Evolutionary conservation across 1,140 invertebrate genomes (phyloP).

Genomic region (Oreohelix idahoensis): DNA sequence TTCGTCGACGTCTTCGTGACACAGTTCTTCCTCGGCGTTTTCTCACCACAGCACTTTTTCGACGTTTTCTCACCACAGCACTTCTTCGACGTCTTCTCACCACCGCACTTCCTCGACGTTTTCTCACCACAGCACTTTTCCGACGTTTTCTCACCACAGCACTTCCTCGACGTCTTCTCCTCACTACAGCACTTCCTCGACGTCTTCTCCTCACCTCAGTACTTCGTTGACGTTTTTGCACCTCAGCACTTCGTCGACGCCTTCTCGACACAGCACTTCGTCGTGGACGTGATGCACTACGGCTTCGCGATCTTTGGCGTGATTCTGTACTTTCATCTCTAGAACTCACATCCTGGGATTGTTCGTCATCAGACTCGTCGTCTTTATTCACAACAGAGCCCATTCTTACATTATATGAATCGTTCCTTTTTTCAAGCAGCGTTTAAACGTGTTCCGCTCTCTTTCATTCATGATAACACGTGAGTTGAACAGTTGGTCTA

Average conservation of each 20-base stretch:
- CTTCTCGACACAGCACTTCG: neutral
- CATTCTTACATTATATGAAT: too few species aligned
- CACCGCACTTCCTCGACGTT: neutral
- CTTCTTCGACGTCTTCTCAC: neutral
- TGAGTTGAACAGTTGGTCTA: too few species aligned
- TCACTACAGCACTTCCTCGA: neutral
- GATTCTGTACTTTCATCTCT: neutral
- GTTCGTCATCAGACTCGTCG: neutral
- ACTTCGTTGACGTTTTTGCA: too few species aligned
- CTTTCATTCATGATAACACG: too few species aligned
- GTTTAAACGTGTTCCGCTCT: too few species aligned
- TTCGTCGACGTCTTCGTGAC: neutral
- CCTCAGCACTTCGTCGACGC: neutral
- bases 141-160: neutral
- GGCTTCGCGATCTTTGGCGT: neutral
- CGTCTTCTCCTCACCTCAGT: neutral
- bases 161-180: neutral
- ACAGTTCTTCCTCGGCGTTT: neutral
- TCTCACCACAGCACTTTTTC: neutral
- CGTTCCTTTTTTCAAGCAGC: too few species aligned
- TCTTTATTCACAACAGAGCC: neutral
- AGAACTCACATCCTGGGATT: neutral
- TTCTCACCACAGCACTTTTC: neutral
- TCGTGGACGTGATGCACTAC: neutral
- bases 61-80: neutral